A percentile compares a stretch with the other conserved stretches of the same genome.
These are phyloP conservation scores for Amyelois transitella DNA, from an alignment of 1,140 invertebrate species.

Conservation along the genomic window DNA sequence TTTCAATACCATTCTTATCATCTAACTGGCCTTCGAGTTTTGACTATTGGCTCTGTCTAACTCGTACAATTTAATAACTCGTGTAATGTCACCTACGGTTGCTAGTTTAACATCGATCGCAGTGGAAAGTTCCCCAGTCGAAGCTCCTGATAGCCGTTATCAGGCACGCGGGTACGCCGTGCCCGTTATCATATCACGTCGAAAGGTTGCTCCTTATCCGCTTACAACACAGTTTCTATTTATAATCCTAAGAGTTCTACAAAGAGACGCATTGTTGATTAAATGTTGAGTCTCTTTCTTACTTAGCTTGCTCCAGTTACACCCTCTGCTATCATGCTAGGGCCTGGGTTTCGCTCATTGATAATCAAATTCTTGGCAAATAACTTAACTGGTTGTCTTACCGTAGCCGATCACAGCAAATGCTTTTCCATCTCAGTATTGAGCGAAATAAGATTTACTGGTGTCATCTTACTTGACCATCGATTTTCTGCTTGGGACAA, in stretches of 20 bases:
- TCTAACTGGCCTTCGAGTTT: too few relatives aligned
- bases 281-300: neutral
- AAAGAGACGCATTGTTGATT: neutral
- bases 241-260: neutral
- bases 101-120: slow-evolving; percentile 4
- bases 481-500: too few relatives aligned
- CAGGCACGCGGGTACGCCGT: slow-evolving; percentile 20
- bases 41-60: neutral
- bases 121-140: slow-evolving; percentile 28
- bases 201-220: neutral
- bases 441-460: too few relatives aligned
- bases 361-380: neutral
- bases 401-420: too few relatives aligned
- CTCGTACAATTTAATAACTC: neutral
- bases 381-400: too few relatives aligned
- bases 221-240: neutral
- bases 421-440: too few relatives aligned
- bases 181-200: slow-evolving; percentile 5
- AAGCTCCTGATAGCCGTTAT: slow-evolving; percentile 25
- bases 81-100: neutral
- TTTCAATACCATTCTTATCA: too few relatives aligned
- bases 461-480: too few relatives aligned
- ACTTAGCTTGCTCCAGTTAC: too few relatives aligned
- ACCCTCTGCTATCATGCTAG: too few relatives aligned
- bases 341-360: neutral